Evolutionary conservation across 1,140 invertebrate genomes (phyloP).

Genomic region (Diplogasteroides magnus): DNA sequence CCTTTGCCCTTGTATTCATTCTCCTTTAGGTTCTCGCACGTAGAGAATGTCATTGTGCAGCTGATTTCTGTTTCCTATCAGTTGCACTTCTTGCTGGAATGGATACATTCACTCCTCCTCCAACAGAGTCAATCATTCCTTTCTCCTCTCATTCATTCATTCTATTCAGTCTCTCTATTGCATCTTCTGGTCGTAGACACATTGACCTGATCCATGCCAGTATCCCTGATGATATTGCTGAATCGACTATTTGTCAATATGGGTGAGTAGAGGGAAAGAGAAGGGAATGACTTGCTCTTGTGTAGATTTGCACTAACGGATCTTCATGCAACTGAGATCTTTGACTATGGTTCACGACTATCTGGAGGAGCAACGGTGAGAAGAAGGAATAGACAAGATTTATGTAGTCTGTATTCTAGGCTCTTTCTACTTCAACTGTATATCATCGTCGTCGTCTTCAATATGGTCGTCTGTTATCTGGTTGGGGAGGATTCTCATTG

Average conservation of each 20-base stretch:
- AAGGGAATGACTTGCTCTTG: not conserved
- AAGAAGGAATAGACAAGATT: constrained; percentile 1
- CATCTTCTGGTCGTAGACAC: constrained; percentile 1
- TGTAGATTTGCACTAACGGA: constrained; percentile 25
- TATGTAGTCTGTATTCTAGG: not conserved
- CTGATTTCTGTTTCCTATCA: constrained; percentile 25
- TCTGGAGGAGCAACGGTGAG: constrained; percentile 1
- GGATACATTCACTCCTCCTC: constrained; percentile 8
- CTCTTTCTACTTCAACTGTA: constrained; percentile 1
- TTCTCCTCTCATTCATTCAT: not conserved
- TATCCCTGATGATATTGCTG: constrained; percentile 24
- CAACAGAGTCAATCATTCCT: too few relatives aligned
- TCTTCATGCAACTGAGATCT: constrained; percentile 31
- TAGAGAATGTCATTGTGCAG: constrained; percentile 20
- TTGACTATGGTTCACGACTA: constrained; percentile 20
- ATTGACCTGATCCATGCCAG: constrained; percentile 23
- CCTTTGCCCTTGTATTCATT: constrained; percentile 10
- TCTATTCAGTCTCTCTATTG: constrained; percentile 1
- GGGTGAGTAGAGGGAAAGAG: constrained; percentile 6
- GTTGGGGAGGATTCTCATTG: constrained; percentile 19
- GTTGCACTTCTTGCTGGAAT: constrained; percentile 15
- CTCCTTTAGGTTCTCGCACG: constrained; percentile 17
- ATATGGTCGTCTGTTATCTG: constrained; percentile 17
- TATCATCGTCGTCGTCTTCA: constrained; percentile 20
- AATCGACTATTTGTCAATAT: constrained; percentile 20